Evolutionary conservation across 1,140 invertebrate species (phyloP).

Genomic region (Lordiphosa stackelbergi): DNA sequence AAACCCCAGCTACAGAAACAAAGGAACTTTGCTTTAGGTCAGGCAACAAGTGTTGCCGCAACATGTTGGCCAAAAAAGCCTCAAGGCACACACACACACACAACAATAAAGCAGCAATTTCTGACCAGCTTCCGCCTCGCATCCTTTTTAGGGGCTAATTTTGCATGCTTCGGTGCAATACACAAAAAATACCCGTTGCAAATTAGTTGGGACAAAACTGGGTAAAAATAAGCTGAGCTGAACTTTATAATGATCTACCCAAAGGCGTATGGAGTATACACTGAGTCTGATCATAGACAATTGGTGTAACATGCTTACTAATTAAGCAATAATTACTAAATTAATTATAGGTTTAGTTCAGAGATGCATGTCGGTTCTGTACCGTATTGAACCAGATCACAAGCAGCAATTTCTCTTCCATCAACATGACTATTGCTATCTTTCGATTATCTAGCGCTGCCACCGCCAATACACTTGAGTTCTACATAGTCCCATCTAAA

Average conservation of each 20-base stretch:
- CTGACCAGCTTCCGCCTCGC: constrained; percentile 49
- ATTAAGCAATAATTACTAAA: no score
- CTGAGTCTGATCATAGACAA: neutral
- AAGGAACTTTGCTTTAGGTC: constrained; percentile 30
- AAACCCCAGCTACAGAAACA: constrained; percentile 33
- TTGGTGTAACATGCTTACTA: no score
- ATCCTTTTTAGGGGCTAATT: constrained; percentile 59
- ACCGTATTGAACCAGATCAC: no score
- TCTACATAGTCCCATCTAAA: no score
- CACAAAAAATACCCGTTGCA: constrained; percentile 28
- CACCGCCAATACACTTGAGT: no score
- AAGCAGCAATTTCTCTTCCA: no score
- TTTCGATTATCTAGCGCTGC: no score
- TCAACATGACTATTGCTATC: no score
- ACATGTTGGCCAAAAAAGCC: constrained; percentile 26
- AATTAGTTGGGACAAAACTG: constrained; percentile 41
- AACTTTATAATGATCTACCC: constrained; percentile 20
- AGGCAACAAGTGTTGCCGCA: constrained; percentile 61
- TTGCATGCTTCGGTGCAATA: constrained; percentile 38
- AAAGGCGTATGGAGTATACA: neutral
- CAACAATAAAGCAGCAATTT: constrained; percentile 32
- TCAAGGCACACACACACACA: constrained; percentile 12
- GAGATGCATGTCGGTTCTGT: no score
- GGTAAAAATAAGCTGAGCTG: constrained; percentile 21
- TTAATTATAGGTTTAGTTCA: no score